Conservation (phyloP, 2,113 vertebrate species). For the Anhinga rufa region DNA sequence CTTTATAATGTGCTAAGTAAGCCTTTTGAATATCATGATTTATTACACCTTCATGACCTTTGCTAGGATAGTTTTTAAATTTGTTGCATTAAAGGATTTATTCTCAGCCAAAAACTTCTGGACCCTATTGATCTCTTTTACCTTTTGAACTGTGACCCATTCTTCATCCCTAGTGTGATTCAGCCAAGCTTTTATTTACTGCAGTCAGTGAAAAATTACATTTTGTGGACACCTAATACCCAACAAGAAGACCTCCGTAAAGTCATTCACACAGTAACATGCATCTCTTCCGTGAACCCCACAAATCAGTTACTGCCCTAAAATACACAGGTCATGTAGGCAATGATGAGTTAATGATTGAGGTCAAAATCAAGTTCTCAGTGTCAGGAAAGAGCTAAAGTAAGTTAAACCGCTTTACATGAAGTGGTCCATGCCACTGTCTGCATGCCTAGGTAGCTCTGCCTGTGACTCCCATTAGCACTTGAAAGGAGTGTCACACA, state of each 20-base stretch:
- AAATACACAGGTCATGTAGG: background rate
- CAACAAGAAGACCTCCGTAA: background rate
- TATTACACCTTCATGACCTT: background rate
- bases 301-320: background rate
- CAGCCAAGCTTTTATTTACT: background rate
- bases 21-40: background rate
- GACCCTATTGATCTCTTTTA: background rate
- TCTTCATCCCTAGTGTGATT: background rate
- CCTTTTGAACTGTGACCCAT: background rate
- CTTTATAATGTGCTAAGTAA: background rate
- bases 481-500: background rate
- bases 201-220: background rate
- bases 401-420: background rate
- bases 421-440: background rate
- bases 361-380: background rate
- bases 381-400: background rate
- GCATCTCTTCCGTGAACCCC: fast-evolving
- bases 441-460: background rate
- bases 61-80: background rate
- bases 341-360: background rate
- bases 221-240: background rate
- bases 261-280: background rate
- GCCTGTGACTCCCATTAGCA: background rate
- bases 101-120: background rate
- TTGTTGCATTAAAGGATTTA: background rate